Evolutionary conservation across 1,140 invertebrate species (phyloP).

Genomic region (Melanaphis sacchari): DNA sequence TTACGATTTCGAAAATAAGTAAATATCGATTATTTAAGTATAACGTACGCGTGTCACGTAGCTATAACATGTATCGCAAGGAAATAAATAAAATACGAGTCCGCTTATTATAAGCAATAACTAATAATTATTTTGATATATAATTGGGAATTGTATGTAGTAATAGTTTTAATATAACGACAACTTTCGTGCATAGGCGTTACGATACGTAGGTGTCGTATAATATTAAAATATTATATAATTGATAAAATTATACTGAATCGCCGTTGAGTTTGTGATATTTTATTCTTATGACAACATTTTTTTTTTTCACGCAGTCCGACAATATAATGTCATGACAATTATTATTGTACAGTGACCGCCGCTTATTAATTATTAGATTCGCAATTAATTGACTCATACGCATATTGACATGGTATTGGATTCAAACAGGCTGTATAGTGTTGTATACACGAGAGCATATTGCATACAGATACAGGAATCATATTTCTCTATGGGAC

Average conservation of each 20-base stretch:
- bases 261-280: not conserved
- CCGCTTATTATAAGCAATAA: too few species aligned
- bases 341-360: not conserved
- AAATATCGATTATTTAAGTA: not conserved
- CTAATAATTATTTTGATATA: too few species aligned
- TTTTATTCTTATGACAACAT: too few species aligned
- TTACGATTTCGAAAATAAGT: not conserved
- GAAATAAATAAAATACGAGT: not conserved
- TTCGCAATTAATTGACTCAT: not conserved
- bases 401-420: not conserved
- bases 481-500: not conserved
- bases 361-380: not conserved
- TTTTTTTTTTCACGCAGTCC: not conserved
- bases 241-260: not conserved
- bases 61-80: not conserved
- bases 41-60: not conserved
- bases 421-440: too few species aligned
- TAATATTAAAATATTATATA: not conserved
- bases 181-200: not conserved
- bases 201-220: too few species aligned
- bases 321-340: not conserved
- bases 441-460: too few species aligned
- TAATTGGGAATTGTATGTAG: too few species aligned
- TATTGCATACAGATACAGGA: not conserved
- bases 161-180: not conserved